Percentiles rank a stretch among this genome's conserved stretches.
These are phyloP conservation scores for Andrena flavipes DNA, from an alignment of 2,888 invertebrate genomes.

Conservation along the genomic window DNA sequence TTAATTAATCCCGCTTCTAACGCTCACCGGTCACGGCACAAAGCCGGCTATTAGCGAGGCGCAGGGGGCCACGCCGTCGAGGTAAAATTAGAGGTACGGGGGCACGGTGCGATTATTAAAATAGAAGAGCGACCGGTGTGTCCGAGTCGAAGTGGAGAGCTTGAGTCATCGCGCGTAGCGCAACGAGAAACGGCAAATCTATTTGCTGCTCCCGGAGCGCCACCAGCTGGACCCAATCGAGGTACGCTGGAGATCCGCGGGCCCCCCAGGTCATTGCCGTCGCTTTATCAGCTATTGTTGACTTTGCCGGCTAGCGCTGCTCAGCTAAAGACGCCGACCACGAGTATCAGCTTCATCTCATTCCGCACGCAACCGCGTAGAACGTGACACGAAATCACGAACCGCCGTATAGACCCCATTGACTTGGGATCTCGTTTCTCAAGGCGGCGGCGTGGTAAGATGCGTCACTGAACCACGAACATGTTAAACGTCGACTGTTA, in stretches of 20 bases:
- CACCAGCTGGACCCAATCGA: slow-evolving; percentile 65
- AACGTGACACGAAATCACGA: slow-evolving; percentile 45
- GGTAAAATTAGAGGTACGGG: slow-evolving; percentile 60
- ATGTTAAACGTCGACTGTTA: too few species aligned
- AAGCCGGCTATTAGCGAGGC: slow-evolving; percentile 17
- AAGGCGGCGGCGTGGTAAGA: background rate
- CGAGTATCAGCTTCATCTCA: slow-evolving; percentile 56
- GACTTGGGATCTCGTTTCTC: slow-evolving; percentile 1
- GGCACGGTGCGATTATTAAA: slow-evolving; percentile 50
- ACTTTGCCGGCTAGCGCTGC: slow-evolving; percentile 45
- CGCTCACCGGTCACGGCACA: background rate
- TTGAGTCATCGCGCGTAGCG: slow-evolving; percentile 48
- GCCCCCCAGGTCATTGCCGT: slow-evolving; percentile 66
- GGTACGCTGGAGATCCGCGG: slow-evolving; percentile 24
- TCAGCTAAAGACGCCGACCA: slow-evolving; percentile 34
- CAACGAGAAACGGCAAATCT: slow-evolving; percentile 43
- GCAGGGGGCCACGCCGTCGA: slow-evolving; percentile 5
- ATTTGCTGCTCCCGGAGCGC: slow-evolving; percentile 45
- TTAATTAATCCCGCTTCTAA: background rate
- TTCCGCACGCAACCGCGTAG: slow-evolving; percentile 37
- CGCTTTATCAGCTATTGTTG: slow-evolving; percentile 54
- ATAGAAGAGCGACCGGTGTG: slow-evolving; percentile 52
- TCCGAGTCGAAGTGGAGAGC: slow-evolving; percentile 11
- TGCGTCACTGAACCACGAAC: background rate
- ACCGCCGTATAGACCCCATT: background rate